Conservation (phyloP, 1,140 invertebrate genomes). For the Mya arenaria region DNA sequence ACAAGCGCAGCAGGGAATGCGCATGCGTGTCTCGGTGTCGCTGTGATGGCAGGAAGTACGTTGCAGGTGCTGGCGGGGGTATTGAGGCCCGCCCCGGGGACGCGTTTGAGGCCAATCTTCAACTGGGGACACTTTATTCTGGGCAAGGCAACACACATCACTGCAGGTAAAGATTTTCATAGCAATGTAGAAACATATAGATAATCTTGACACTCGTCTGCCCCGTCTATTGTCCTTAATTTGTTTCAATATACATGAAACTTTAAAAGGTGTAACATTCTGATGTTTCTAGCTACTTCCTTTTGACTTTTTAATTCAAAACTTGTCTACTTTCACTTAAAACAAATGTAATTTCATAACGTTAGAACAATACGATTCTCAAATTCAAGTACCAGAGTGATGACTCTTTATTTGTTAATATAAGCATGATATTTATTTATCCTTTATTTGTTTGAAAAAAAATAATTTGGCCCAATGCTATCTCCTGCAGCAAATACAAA, state of each 20-base stretch:
- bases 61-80: conserved; percentile 93
- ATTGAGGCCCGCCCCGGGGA: conserved; percentile 91
- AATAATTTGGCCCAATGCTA: no score
- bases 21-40: conserved; percentile 88
- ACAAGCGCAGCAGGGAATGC: no score
- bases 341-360: neutral
- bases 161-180: conserved; percentile 90
- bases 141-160: conserved; percentile 93
- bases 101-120: conserved; percentile 89
- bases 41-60: conserved; percentile 80
- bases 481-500: no score
- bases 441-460: no score
- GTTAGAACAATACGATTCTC: no score
- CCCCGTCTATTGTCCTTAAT: neutral
- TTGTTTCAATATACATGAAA: neutral
- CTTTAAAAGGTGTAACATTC: neutral
- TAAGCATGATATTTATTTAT: no score
- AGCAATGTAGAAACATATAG: no score
- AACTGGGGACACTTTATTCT: conserved; percentile 96
- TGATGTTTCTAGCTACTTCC: neutral
- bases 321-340: neutral
- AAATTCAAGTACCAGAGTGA: no score
- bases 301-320: neutral
- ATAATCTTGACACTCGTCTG: neutral
- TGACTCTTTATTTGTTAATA: no score